Base-by-base conservation (phyloP, 2,797 vertebrate species). In the Pteropus rufus region DNA sequence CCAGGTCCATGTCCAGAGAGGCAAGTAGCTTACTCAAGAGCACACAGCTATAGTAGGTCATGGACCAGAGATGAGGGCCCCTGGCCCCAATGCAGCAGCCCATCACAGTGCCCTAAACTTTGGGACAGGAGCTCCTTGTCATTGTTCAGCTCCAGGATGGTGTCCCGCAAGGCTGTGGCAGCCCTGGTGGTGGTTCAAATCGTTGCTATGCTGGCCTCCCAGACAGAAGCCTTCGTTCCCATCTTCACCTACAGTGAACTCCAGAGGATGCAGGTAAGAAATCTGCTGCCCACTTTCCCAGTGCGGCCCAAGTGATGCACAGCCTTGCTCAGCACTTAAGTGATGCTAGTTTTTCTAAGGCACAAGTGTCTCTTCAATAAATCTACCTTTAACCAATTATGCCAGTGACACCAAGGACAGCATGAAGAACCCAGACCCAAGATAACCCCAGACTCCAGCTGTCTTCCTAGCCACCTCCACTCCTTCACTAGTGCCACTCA, bases 191-290 rank as follows among this genome's bases (percentile, higher is more conserved):
- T 99, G 98, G 94, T 97, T 65, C 99, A 98, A 4, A 18, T 98
- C 67, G 93, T 98, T 65, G 95, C 97, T 14, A 79, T 99, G 98
- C 97, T 99, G 98, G 98, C 98, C 46, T 98, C 98, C 58, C 98
- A 98, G 93, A 97, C 97, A 0, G 97, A 99, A 93, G 99, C 98
- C 88, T 99, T 99, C 46, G 95, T 99, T 82, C 98, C 99, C 79
- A 99, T 99, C 97, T 99, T 99, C 96, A 99, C 98, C 69, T 98
- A 98, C 29, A 98, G 98, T 0, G 98, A 99, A 96, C 98, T 99
- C 97, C 98, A 96, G 97, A 98, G 96, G 96, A 98, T 98, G 98
- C 98, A 99, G 99, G 99, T 99, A 98, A 98, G 95, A 62, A 12
- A 1, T 0, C 26, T 2, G 2, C 56, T 11, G 56, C 70, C 54